These are phyloP conservation scores for Gobionotothen gibberifrons DNA, from an alignment of 2,797 vertebrate genomes.

Conservation along the genomic window DNA sequence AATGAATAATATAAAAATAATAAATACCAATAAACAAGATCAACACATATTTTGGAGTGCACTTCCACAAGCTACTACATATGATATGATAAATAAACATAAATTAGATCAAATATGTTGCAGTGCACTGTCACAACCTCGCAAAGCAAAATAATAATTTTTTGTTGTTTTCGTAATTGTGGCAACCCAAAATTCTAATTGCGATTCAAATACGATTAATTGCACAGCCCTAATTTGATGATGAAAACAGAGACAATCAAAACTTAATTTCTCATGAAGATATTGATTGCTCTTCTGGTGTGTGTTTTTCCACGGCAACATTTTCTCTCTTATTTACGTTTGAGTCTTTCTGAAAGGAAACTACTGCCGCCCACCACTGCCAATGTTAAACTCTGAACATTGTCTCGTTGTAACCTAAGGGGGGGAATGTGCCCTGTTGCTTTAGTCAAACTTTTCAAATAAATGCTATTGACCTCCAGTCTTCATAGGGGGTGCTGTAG, in stretches of 20 bases:
- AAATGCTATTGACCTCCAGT: slow-evolving; percentile 65
- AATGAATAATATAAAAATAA: too few relatives aligned
- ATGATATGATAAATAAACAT: too few relatives aligned
- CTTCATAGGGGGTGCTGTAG: slow-evolving; percentile 50
- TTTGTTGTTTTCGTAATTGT: too few relatives aligned
- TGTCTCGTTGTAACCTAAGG: slow-evolving; percentile 12
- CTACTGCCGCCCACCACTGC: slow-evolving; percentile 9
- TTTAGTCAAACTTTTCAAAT: slow-evolving; percentile 68
- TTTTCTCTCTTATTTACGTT: background rate
- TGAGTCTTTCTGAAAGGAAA: slow-evolving; percentile 1
- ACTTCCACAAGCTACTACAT: too few relatives aligned
- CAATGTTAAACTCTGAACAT: slow-evolving; percentile 16
- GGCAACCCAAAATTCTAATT: too few relatives aligned
- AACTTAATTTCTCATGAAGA: background rate
- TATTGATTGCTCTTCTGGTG: slow-evolving; percentile 3
- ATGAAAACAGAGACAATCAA: background rate
- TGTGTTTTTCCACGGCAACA: background rate
- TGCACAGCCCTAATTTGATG: too few relatives aligned
- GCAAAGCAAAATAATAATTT: too few relatives aligned
- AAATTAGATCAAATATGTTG: too few relatives aligned
- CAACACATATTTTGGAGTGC: too few relatives aligned
- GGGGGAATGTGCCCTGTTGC: slow-evolving; percentile 25
- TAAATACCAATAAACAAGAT: too few relatives aligned
- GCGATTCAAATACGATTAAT: too few relatives aligned
- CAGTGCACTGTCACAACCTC: too few relatives aligned